phyloP scores from a whole-genome alignment of 1,140 invertebrate genomes.

The Holotrichia oblita region DNA sequence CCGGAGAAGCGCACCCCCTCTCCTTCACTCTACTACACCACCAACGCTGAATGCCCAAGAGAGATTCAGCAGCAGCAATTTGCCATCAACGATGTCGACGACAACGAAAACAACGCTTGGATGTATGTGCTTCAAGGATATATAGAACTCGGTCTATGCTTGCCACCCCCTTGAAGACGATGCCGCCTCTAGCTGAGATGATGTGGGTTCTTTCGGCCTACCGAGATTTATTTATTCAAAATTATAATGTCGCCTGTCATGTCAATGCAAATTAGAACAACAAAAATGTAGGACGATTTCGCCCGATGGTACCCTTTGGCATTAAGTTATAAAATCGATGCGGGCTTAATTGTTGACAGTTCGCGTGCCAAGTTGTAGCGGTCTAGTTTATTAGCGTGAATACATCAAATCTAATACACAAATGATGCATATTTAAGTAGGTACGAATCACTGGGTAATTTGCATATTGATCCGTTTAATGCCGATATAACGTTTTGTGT shows the following conservation, averaged over 20 bases:
- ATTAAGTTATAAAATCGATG: constrained; percentile 24
- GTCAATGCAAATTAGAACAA: not conserved
- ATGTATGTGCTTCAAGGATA: too few relatives aligned
- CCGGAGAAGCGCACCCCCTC: not conserved
- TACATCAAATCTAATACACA: constrained; percentile 27
- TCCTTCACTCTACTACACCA: not conserved
- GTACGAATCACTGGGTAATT: not conserved
- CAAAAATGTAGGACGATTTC: not conserved
- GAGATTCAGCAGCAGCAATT: constrained; percentile 9
- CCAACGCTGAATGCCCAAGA: not conserved
- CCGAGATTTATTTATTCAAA: too few relatives aligned
- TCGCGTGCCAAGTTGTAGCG: not conserved
- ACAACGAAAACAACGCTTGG: not conserved
- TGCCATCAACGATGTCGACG: constrained; percentile 5
- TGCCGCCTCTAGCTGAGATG: too few relatives aligned
- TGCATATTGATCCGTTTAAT: not conserved
- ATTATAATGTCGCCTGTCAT: too few relatives aligned
- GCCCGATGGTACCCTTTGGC: not conserved
- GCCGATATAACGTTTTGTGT: too few relatives aligned
- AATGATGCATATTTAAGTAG: constrained; percentile 22
- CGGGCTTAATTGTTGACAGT: constrained; percentile 17
- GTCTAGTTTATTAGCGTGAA: constrained; percentile 15
- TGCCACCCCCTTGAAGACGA: too few relatives aligned
- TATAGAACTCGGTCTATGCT: too few relatives aligned
- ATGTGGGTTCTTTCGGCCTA: too few relatives aligned